Percentiles rank a stretch among this genome's conserved stretches.
phyloP scores from a whole-genome alignment of 1,140 invertebrate genomes.

The Drosophila takahashii region DNA sequence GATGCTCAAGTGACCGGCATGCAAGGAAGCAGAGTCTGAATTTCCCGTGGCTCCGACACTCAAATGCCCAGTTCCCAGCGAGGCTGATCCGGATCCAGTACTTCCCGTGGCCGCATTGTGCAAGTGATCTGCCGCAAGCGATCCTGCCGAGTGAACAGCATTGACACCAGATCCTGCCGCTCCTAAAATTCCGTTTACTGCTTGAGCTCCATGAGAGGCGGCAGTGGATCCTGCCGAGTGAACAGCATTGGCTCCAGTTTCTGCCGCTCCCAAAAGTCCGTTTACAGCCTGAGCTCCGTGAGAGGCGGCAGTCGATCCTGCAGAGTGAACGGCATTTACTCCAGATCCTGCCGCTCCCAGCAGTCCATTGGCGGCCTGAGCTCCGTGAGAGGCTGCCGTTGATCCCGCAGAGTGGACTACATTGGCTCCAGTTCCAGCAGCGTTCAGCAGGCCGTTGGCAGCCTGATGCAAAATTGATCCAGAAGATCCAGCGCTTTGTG shows the following conservation, averaged over 20 bases:
- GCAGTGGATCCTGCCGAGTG: not conserved
- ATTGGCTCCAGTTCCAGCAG: not conserved
- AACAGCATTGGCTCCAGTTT: conserved; percentile 3
- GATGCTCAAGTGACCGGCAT: not conserved
- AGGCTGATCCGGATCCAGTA: not conserved
- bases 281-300: conserved; percentile 1
- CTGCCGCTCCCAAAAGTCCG: not conserved
- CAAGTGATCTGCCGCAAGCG: not conserved
- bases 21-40: not conserved
- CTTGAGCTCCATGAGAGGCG: not conserved
- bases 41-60: conserved; percentile 5
- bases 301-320: not conserved
- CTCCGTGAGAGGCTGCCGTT: not conserved
- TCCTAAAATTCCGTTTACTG: not conserved
- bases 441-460: conserved; percentile 10
- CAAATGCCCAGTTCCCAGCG: conserved; percentile 2
- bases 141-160: not conserved
- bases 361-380: conserved; percentile 4
- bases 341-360: conserved; percentile 1
- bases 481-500: conserved; percentile 1
- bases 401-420: conserved; percentile 1
- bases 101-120: not conserved
- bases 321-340: not conserved
- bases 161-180: not conserved
- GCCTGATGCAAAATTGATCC: conserved; percentile 11